phyloP scores from a whole-genome alignment of 2,113 vertebrate genomes.

The Athene noctua region DNA sequence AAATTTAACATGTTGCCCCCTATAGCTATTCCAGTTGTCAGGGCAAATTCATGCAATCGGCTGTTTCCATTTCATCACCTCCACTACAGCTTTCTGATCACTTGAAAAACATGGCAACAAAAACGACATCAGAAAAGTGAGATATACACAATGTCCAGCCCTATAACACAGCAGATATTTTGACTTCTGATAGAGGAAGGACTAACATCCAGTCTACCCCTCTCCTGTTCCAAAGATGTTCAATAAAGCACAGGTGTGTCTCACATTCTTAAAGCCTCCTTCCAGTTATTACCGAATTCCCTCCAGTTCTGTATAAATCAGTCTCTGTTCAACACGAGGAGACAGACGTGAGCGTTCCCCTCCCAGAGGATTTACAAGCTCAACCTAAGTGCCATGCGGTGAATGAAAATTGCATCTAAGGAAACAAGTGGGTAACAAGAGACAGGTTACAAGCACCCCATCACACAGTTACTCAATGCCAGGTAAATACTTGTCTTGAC shows the following conservation, averaged over 20 bases:
- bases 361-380: not conserved
- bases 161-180: not conserved
- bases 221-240: not conserved
- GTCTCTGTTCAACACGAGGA: not conserved
- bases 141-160: not conserved
- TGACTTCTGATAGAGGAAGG: not conserved
- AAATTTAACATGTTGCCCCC: not conserved
- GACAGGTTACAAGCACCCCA: not conserved
- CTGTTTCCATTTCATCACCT: not conserved
- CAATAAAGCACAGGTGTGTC: not conserved
- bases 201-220: not conserved
- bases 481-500: not conserved
- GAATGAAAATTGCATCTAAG: not conserved
- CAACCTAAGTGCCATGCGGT: accelerated
- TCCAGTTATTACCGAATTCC: not conserved
- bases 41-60: not conserved
- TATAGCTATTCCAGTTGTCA: not conserved
- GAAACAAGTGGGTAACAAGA: not conserved
- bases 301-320: not conserved
- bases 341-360: not conserved
- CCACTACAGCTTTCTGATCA: not conserved
- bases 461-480: not conserved
- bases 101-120: not conserved
- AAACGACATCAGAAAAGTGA: not conserved
- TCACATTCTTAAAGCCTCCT: not conserved